Evolutionary conservation across 1,140 invertebrate species (phyloP), one percentile per base, ranked within the genome.

Genomic region (Plutomurus gul): DNA sequence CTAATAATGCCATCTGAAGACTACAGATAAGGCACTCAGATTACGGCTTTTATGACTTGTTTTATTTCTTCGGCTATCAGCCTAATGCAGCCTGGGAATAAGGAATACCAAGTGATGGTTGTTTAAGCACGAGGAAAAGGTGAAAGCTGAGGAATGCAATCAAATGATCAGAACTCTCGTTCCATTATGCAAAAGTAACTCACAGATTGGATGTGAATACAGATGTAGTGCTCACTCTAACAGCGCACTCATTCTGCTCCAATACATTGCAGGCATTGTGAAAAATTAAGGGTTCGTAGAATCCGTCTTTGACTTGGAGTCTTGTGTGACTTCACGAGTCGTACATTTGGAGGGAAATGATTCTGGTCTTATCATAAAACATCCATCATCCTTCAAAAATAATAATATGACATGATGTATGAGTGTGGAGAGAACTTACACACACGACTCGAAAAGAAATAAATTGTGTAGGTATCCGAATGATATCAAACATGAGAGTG

Each of bases 311-410:
- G 56, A 51, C 47, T 51, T 51, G 20, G 47, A 65, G 13, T 33
- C 56, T n/a, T 33, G 56, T n/a, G 27, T n/a, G 27, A 33, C 27
- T 51, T 51, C 47, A n/a, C 18, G 47, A 8, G 25, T 10, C 25
- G 47, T 49, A 18, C n/a, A 49, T n/a, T 49, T 18, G 13, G 22
- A 7, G 56, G 56, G 56, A 65, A 65, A 65, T 65, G 56, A 30
- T 33, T 33, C n/a, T n/a, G 18, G 56, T n/a, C 56, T 65, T 65
- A 65, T 65, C 56, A 30, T 33, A 33, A 65, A 65, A 30, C 56
- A 65, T 65, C 56, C 56, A 65, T 65, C 56, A 65, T 65, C 56
- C 56, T 33, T 33, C 27, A 65, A 65, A 65, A 65, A 65, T 65
- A 65, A 33, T 65, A 65, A 65, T 65, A 30, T 30, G 56, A 65